A percentile compares a stretch with the other conserved stretches of the same genome.
phyloP scores from a whole-genome alignment of 2,797 vertebrate genomes.

The Gymnoscopelus braueri region DNA sequence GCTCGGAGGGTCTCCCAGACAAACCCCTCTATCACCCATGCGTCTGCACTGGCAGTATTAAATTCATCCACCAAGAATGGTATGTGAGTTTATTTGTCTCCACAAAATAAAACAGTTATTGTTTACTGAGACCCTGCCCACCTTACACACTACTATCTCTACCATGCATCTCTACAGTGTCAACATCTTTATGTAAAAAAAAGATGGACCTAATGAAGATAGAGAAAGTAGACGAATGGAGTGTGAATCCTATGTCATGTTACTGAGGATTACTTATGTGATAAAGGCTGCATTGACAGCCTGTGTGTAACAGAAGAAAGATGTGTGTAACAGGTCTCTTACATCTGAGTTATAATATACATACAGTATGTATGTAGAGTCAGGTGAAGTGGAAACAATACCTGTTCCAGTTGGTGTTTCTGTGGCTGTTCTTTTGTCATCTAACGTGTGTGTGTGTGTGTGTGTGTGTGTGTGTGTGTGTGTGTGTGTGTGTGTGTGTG shows the following conservation, averaged over 20 bases:
- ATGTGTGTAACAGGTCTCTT: background rate
- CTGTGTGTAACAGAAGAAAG: constrained; percentile 3
- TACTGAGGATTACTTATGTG: background rate
- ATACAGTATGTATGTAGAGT: background rate
- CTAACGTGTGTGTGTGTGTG: constrained; percentile 21
- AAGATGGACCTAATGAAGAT: too few relatives aligned
- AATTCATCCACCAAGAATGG: constrained; percentile 99
- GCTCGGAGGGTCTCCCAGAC: constrained; percentile 96
- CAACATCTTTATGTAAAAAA: too few relatives aligned
- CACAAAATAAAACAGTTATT: background rate
- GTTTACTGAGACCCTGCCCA: background rate
- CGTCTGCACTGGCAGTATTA: constrained; percentile 99
- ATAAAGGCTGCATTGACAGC: background rate
- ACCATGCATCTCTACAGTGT: background rate
- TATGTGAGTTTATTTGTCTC: constrained; percentile 72
- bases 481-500: too few relatives aligned
- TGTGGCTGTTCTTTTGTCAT: constrained; percentile 32
- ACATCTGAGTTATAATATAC: background rate
- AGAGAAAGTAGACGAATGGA: too few relatives aligned
- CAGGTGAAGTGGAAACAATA: constrained; percentile 24
- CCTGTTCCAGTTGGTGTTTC: constrained; percentile 22
- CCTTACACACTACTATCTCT: background rate
- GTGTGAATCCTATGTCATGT: too few relatives aligned
- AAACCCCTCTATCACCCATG: constrained; percentile 98
- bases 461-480: too few relatives aligned